These are phyloP conservation scores for Macaria notata DNA, from an alignment of 2,888 invertebrate species.

Conservation along the genomic window DNA sequence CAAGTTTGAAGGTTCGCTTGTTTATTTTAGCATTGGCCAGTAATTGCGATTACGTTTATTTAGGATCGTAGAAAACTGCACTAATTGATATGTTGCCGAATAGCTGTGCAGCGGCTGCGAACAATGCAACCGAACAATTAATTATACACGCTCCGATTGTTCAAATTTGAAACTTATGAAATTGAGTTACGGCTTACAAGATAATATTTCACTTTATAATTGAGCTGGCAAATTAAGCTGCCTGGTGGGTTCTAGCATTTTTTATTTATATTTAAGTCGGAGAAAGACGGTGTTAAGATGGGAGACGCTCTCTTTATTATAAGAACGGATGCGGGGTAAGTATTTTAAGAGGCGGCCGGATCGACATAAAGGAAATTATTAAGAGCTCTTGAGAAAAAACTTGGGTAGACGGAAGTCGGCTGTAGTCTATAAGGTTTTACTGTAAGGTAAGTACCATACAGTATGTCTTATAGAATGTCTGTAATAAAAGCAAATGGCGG, in stretches of 20 bases:
- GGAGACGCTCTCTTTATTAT: slow-evolving; percentile 77
- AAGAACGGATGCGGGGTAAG: slow-evolving; percentile 81
- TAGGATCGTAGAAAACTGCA: slow-evolving; percentile 62
- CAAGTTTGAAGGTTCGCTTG: slow-evolving; percentile 39
- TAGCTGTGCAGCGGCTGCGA: slow-evolving; percentile 73
- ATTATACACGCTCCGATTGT: slow-evolving; percentile 76
- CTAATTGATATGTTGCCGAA: slow-evolving; percentile 74
- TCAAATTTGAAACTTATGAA: slow-evolving; percentile 79
- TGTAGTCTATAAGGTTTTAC: slow-evolving; percentile 40
- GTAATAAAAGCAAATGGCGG: no score
- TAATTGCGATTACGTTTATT: slow-evolving; percentile 63
- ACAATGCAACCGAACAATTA: slow-evolving; percentile 65
- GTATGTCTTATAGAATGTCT: no score
- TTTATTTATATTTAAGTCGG: slow-evolving; percentile 71
- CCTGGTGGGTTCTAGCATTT: slow-evolving; percentile 61
- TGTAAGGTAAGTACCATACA: background rate
- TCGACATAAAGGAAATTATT: slow-evolving; percentile 80
- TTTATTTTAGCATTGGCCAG: slow-evolving; percentile 62
- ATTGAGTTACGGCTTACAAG: slow-evolving; percentile 50
- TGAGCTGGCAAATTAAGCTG: background rate
- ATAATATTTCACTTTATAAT: slow-evolving; percentile 41
- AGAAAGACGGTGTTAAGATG: slow-evolving; percentile 64
- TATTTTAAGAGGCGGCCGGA: slow-evolving; percentile 80
- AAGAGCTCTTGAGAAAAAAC: slow-evolving; percentile 74
- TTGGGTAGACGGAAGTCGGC: slow-evolving; percentile 70